These are phyloP conservation scores for Austrolebias charrua DNA, from an alignment of 2,797 vertebrate species.

Conservation along the genomic window DNA sequence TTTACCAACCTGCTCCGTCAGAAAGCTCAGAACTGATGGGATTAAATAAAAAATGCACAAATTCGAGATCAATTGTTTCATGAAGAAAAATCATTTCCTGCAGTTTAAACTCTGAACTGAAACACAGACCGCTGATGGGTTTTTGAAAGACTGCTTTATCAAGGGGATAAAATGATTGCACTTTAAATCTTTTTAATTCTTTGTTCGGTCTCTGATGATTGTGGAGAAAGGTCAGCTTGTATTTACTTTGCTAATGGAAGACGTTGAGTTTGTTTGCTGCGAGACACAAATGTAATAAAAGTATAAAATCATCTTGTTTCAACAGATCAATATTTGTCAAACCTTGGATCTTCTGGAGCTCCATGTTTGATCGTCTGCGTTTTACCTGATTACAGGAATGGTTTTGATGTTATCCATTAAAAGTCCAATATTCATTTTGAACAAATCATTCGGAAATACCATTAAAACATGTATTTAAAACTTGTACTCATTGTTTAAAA, in stretches of 20 bases:
- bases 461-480: background rate
- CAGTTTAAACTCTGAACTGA: slow-evolving; percentile 9
- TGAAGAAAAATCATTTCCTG: background rate
- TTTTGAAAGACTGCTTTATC: slow-evolving; percentile 26
- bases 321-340: slow-evolving; percentile 50
- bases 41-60: slow-evolving; percentile 18
- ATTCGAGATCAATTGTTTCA: slow-evolving; percentile 1
- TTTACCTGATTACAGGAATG: background rate
- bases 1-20: slow-evolving; percentile 17
- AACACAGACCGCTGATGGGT: slow-evolving; percentile 3
- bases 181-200: slow-evolving; percentile 47
- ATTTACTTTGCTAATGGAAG: slow-evolving; percentile 21
- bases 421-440: background rate
- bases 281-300: slow-evolving; percentile 63
- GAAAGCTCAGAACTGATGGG: slow-evolving; percentile 21
- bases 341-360: slow-evolving; percentile 32
- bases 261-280: slow-evolving; percentile 49
- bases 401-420: background rate
- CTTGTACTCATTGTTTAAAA: no score
- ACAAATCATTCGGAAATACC: background rate
- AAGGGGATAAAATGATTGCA: slow-evolving; percentile 32
- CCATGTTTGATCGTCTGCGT: slow-evolving; percentile 35
- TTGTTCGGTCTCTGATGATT: slow-evolving; percentile 47
- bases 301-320: slow-evolving; percentile 27
- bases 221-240: slow-evolving; percentile 34